Conservation (phyloP, 1,140 invertebrate genomes). For the Druon quercuslanigerum region DNA sequence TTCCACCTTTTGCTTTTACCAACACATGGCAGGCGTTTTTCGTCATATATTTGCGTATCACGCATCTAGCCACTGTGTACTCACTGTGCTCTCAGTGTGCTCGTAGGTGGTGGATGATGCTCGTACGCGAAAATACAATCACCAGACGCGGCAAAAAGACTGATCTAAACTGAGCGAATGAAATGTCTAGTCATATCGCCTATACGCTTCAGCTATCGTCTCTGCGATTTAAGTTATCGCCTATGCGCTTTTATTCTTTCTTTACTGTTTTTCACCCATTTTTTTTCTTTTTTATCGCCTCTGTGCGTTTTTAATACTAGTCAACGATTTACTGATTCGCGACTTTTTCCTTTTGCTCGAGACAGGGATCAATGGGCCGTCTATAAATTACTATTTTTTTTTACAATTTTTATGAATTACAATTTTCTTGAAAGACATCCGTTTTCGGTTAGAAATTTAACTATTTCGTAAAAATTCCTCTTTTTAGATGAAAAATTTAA, state of each 20-base stretch:
- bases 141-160: constrained; percentile 60
- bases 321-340: constrained; percentile 66
- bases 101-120: constrained; percentile 48
- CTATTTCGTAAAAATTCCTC: too few species aligned
- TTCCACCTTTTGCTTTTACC: too few species aligned
- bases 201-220: constrained; percentile 42
- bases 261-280: constrained; percentile 54
- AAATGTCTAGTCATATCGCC: constrained; percentile 70
- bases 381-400: too few species aligned
- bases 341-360: constrained; percentile 35
- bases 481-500: too few species aligned
- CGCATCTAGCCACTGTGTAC: constrained; percentile 18
- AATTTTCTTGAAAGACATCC: too few species aligned
- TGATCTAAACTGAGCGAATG: constrained; percentile 71
- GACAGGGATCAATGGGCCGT: too few species aligned
- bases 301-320: constrained; percentile 58
- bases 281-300: background rate
- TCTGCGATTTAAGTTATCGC: constrained; percentile 6
- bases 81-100: too few species aligned
- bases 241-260: too few species aligned
- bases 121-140: constrained; percentile 56
- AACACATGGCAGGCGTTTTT: background rate
- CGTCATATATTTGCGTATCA: constrained; percentile 23
- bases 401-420: too few species aligned
- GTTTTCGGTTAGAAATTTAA: too few species aligned